Conservation (phyloP, 2,113 vertebrate species). For the Oryzias curvinotus region DNA sequence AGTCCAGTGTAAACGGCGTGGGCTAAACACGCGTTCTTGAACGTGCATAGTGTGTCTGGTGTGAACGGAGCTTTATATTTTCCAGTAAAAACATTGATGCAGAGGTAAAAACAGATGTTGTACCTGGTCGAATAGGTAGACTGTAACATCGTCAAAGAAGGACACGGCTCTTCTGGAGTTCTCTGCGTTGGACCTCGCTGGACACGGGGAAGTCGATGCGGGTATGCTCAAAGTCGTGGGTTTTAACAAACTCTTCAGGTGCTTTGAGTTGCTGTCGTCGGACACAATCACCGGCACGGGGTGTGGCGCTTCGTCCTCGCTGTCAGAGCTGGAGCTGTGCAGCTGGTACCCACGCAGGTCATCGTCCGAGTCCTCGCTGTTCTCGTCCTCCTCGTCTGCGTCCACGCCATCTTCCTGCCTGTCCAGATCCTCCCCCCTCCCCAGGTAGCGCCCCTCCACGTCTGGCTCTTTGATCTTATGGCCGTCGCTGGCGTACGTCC, state of each 20-base stretch:
- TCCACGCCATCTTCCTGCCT: slow-evolving; percentile 83
- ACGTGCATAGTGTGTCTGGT: too few relatives aligned
- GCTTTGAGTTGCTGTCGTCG: slow-evolving; percentile 77
- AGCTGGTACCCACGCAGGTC: slow-evolving; percentile 86
- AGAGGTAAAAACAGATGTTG: background rate
- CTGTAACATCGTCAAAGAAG: slow-evolving; percentile 95
- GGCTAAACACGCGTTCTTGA: too few relatives aligned
- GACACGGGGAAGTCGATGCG: slow-evolving; percentile 21
- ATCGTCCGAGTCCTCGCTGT: slow-evolving; percentile 94
- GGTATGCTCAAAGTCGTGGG: slow-evolving; percentile 39
- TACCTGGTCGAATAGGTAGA: slow-evolving; percentile 98
- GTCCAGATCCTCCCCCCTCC: slow-evolving; percentile 77
- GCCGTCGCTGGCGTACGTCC: slow-evolving; percentile 73
- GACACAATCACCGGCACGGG: slow-evolving; percentile 86
- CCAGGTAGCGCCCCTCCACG: slow-evolving; percentile 90
- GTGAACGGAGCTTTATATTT: too few relatives aligned
- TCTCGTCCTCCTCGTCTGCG: slow-evolving; percentile 91
- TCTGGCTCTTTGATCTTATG: slow-evolving; percentile 91
- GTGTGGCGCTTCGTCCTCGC: slow-evolving; percentile 83
- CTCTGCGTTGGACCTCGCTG: slow-evolving; percentile 31
- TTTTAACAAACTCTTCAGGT: slow-evolving; percentile 90
- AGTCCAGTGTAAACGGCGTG: too few relatives aligned
- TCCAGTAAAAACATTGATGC: background rate
- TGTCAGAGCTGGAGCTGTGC: slow-evolving; percentile 89
- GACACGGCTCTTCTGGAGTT: slow-evolving; percentile 84